Percentiles rank a stretch among this genome's conserved stretches.
phyloP scores from a whole-genome alignment of 92 coral and sea anemone species.

The Siderastrea siderea region DNA sequence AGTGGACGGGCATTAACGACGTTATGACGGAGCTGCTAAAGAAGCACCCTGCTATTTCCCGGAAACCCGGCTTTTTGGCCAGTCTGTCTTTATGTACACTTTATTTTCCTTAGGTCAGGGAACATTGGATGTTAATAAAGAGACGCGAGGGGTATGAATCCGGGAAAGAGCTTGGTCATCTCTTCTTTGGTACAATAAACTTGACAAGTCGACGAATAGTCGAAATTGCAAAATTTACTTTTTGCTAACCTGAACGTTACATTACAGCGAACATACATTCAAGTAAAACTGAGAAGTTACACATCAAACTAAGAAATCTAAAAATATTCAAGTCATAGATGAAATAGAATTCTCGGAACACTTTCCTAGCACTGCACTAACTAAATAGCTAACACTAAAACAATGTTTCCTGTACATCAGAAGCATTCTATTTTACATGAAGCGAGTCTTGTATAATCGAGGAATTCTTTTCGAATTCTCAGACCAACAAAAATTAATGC shows the following conservation, averaged over 20 bases:
- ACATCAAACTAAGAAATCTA: constrained; percentile 1
- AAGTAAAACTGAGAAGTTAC: constrained; percentile 7
- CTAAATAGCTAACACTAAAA: background rate
- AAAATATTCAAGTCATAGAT: background rate
- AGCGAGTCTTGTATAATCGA: background rate
- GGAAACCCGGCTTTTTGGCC: no score
- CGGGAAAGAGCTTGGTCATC: no score
- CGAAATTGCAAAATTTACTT: constrained; percentile 16
- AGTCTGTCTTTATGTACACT: no score
- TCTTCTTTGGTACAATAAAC: no score
- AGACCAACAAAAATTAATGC: no score
- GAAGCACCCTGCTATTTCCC: no score
- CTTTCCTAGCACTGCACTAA: background rate
- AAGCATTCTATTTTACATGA: background rate
- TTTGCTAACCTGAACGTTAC: background rate
- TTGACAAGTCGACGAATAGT: background rate
- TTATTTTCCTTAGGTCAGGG: no score
- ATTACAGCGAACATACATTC: background rate
- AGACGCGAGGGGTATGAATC: no score
- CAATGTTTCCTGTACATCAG: background rate
- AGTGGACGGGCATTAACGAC: no score
- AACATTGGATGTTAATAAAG: no score
- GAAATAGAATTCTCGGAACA: background rate
- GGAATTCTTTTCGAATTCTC: no score
- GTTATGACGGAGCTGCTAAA: no score